These are phyloP conservation scores for Salpingus planirostris DNA, from an alignment of 2,888 invertebrate genomes.

Conservation along the genomic window DNA sequence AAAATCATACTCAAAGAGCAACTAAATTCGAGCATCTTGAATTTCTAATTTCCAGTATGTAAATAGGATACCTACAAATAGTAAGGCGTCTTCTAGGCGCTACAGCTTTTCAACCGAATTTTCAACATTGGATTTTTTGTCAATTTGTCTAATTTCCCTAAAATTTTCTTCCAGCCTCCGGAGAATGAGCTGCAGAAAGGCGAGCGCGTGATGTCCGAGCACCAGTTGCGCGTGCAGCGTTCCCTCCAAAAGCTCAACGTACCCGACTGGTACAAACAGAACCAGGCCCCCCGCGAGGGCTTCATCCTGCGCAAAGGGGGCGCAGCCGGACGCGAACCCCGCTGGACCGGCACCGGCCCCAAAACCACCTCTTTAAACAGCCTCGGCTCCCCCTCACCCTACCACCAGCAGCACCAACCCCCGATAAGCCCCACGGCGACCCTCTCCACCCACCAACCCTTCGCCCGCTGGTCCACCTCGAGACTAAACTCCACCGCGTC, in stretches of 20 bases:
- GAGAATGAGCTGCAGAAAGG: conserved; percentile 90
- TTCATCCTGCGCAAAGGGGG: conserved; percentile 71
- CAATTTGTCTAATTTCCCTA: no score
- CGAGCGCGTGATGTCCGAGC: conserved; percentile 82
- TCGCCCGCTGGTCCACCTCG: conserved; percentile 66
- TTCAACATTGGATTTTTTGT: no score
- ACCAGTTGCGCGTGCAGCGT: conserved; percentile 86
- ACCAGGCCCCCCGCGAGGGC: conserved; percentile 66
- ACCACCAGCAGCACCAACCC: conserved; percentile 33
- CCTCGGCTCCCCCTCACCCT: conserved; percentile 54
- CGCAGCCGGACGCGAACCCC: conserved; percentile 46
- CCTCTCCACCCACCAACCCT: conserved; percentile 39
- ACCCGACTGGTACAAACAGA: conserved; percentile 84
- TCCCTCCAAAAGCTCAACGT: conserved; percentile 90
- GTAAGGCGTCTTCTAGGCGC: no score
- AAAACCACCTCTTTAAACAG: conserved; percentile 82
- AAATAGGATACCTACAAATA: no score
- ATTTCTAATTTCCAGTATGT: no score
- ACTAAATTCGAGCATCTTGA: no score
- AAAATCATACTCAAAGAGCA: no score
- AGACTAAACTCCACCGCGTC: conserved; percentile 65
- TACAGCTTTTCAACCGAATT: no score
- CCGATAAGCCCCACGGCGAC: conserved; percentile 38
- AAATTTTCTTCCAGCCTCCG: conserved; percentile 68
- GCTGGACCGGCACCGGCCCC: conserved; percentile 51